Evolutionary conservation across 2,888 invertebrate genomes (phyloP).

Genomic region (Clitarchus hookeri): DNA sequence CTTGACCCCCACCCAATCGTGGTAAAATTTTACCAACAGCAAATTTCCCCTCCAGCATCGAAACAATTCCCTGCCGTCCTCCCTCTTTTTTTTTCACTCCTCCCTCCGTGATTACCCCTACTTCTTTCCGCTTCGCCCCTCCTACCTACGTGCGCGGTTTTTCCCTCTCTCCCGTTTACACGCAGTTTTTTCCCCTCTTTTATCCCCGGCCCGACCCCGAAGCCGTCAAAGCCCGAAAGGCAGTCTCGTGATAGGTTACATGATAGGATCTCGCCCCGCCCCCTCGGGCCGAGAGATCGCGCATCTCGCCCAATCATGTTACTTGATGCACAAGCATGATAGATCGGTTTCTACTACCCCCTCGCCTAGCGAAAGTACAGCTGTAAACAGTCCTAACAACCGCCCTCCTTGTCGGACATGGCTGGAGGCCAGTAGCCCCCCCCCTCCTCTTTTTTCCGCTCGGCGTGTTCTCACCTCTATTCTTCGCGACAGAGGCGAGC

Average conservation of each 20-base stretch:
- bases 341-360: conserved; percentile 40
- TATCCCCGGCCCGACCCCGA: conserved; percentile 30
- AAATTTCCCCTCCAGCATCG: conserved; percentile 36
- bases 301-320: conserved; percentile 44
- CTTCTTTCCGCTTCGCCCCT: conserved; percentile 25
- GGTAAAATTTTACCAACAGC: conserved; percentile 33
- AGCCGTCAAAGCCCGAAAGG: conserved; percentile 40
- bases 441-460: conserved; percentile 38
- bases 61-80: conserved; percentile 21
- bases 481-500: conserved; percentile 45
- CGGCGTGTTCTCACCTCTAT: conserved; percentile 55
- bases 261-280: conserved; percentile 45
- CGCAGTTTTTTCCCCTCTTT: conserved; percentile 31
- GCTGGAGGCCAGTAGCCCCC: conserved; percentile 33
- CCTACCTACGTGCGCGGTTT: neutral
- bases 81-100: conserved; percentile 27
- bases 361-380: conserved; percentile 36
- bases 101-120: conserved; percentile 30
- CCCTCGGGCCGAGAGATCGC: conserved; percentile 37
- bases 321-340: conserved; percentile 43
- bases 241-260: conserved; percentile 45
- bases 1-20: neutral
- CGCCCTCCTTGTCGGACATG: conserved; percentile 39
- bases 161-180: conserved; percentile 31
- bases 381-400: conserved; percentile 36